These are phyloP conservation scores for Megalopta genalis DNA, from an alignment of 1,140 invertebrate species.

Conservation along the genomic window DNA sequence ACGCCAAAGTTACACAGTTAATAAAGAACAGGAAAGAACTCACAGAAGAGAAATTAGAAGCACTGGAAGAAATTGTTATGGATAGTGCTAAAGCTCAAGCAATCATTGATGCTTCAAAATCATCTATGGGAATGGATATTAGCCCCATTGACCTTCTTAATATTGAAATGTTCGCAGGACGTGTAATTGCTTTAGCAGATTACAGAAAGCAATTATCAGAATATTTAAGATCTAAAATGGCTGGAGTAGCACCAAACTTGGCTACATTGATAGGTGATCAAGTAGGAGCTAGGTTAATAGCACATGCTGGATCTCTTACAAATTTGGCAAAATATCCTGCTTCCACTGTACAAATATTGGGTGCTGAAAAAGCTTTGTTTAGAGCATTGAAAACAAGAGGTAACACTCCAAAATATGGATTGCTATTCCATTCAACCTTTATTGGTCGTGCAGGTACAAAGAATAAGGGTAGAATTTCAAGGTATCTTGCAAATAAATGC, in stretches of 20 bases:
- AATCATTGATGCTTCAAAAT: constrained; percentile 94
- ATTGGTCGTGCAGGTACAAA: constrained; percentile 95
- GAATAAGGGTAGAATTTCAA: constrained; percentile 98
- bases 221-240: constrained; percentile 96
- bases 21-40: constrained; percentile 96
- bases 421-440: constrained; percentile 98
- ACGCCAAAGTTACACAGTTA: constrained; percentile 90
- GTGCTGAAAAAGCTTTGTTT: constrained; percentile 99
- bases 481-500: constrained; percentile 98
- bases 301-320: constrained; percentile 97
- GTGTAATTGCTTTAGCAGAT: constrained; percentile 93
- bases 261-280: constrained; percentile 96
- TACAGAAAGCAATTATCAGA: constrained; percentile 93
- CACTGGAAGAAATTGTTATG: constrained; percentile 93
- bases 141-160: constrained; percentile 96
- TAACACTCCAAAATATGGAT: constrained; percentile 99
- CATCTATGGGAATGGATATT: constrained; percentile 99
- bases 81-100: constrained; percentile 95
- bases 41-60: constrained; percentile 88
- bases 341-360: constrained; percentile 98
- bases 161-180: constrained; percentile 94
- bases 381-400: constrained; percentile 95
- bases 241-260: constrained; percentile 96
- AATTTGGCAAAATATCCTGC: constrained; percentile 99
- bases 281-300: constrained; percentile 98